Percentiles rank a stretch among this genome's conserved stretches.
phyloP scores from a whole-genome alignment of 2,888 invertebrate species.

The Apamea anceps region DNA sequence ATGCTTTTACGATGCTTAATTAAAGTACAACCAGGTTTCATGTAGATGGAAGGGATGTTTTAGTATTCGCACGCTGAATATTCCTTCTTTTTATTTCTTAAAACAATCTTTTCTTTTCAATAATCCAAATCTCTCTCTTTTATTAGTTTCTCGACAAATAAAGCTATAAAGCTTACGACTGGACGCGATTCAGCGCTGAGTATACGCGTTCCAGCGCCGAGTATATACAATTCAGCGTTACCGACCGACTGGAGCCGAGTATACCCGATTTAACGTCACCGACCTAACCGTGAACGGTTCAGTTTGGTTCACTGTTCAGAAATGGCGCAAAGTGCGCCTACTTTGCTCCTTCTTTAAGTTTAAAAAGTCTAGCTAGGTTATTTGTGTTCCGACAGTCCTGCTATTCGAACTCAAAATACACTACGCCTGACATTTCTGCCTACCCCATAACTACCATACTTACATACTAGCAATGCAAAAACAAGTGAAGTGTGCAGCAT shows the following conservation, averaged over 20 bases:
- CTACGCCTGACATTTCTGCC: background rate
- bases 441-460: background rate
- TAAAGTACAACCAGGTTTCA: conserved; percentile 42
- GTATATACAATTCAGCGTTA: no score
- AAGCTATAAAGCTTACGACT: background rate
- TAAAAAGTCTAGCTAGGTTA: background rate
- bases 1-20: conserved; percentile 47
- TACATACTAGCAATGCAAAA: conserved; percentile 42
- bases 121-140: background rate
- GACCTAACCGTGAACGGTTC: background rate
- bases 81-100: background rate
- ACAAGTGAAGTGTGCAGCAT: conserved; percentile 27
- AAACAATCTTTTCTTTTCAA: background rate
- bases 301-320: background rate
- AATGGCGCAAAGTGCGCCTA: background rate
- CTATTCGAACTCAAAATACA: background rate
- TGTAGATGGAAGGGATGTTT: conserved; percentile 11
- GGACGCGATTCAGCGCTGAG: background rate
- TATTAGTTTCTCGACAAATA: background rate
- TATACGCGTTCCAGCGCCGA: background rate
- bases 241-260: no score
- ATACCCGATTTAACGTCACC: background rate
- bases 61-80: background rate
- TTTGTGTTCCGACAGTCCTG: background rate
- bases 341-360: background rate